Evolutionary conservation across 1,140 invertebrate species (phyloP), one percentile per base, ranked within the genome.

Genomic region (Apis florea): DNA sequence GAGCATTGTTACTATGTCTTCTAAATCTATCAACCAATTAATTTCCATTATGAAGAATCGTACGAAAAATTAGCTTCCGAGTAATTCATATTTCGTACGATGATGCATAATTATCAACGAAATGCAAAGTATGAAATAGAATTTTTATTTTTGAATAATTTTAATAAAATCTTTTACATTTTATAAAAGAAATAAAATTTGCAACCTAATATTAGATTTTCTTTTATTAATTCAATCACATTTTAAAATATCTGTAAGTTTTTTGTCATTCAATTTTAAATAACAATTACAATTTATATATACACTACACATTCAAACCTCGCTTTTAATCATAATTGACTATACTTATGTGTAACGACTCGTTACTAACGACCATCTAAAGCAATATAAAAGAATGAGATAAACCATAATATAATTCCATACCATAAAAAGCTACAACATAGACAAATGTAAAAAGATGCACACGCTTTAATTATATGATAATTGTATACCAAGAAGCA

Each of bases 21-120:
- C 63, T 66, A 85, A 74, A 40, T 53, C 40, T 40, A 61, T 69
- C 61, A 58, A 72, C 49, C 69, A 59, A 64, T 24, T 51, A 59
- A 64, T 24, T n/a, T 72, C 10, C 21, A n/a, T 17, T 19, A 63
- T 73, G 19, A 78, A 59, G 24, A 21, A 64, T 69, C 40, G 53
- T 51, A 61, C 19, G 1, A 68, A 49, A 12, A 13, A 31, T 21
- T 19, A 59, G 61, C 56, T 24, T 6, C 17, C 40, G 13, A 19
- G 3, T 59, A 59, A 24, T 49, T 40, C 1, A 8, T 17, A 51
- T 47, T 11, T 51, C 15, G 8, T 24, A 67, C 11, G 31, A 15
- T 15, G 4, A 4, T 0, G 19, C 17, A 40, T n/a, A 58, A 47
- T 9, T n/a, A 9, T 26, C 1, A 2, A 26, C 0, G 15, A 15